Conservation (phyloP, 2,888 invertebrate genomes). For the Habrosyne pyritoides region DNA sequence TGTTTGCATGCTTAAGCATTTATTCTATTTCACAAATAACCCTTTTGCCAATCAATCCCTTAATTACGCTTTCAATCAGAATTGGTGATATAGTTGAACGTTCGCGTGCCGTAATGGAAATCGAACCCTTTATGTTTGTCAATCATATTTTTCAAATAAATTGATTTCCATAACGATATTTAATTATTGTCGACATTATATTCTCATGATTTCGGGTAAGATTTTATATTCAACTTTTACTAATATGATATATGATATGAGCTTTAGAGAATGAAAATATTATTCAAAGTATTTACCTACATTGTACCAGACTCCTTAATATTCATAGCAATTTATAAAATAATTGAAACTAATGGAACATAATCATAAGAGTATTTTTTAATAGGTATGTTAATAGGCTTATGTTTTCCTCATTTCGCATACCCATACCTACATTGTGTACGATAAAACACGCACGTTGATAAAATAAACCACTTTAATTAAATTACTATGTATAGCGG, state of each 20-base stretch:
- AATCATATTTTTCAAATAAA: constrained; percentile 2
- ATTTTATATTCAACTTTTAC: no score
- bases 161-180: not conserved
- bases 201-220: no score
- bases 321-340: no score
- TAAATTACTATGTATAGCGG: not conserved
- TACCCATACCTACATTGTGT: no score
- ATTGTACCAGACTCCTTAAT: no score
- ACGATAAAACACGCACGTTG: not conserved
- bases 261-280: no score
- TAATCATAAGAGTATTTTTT: no score
- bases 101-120: not conserved
- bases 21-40: not conserved
- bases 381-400: no score
- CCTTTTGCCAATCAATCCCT: constrained; percentile 3
- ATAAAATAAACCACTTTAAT: not conserved
- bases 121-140: constrained; percentile 5
- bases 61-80: constrained; percentile 7
- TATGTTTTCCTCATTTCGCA: no score
- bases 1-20: not conserved
- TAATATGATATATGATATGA: no score
- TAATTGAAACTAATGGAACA: no score
- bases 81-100: not conserved
- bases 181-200: not conserved
- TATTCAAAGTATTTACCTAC: no score